Evolutionary conservation across 2,113 vertebrate genomes (phyloP).

Genomic region (Bubo bubo): DNA sequence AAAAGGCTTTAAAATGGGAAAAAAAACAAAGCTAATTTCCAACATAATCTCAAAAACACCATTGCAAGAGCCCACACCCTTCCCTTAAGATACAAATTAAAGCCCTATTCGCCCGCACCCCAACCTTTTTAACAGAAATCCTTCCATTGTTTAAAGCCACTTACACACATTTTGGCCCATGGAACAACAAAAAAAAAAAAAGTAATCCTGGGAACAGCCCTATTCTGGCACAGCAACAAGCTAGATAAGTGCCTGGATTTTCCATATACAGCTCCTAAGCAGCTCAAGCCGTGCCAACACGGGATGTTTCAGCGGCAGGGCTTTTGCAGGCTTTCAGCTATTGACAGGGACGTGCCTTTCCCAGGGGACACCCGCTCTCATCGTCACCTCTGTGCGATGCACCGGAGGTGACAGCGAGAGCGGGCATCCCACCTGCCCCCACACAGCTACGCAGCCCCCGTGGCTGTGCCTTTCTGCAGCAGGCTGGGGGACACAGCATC

Average conservation of each 20-base stretch:
- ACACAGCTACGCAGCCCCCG: rapidly evolving
- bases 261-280: not conserved
- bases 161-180: not conserved
- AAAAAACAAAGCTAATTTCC: not conserved
- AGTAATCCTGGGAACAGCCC: not conserved
- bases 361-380: not conserved
- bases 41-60: not conserved
- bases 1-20: not conserved
- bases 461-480: not conserved
- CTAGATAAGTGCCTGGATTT: slow-evolving; percentile 27
- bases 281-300: not conserved
- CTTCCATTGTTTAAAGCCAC: slow-evolving; percentile 54
- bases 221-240: not conserved
- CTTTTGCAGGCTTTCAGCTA: not conserved
- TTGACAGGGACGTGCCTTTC: not conserved
- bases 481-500: not conserved
- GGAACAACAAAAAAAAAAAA: not conserved
- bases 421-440: not conserved
- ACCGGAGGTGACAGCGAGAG: not conserved
- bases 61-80: slow-evolving; percentile 36
- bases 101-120: not conserved
- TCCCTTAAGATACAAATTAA: slow-evolving; percentile 4
- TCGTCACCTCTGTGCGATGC: not conserved
- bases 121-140: not conserved
- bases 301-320: rapidly evolving